Evolutionary conservation across 35 echinoderm and acorn worm genomes (phyloP).

Genomic region (Anneissia japonica): DNA sequence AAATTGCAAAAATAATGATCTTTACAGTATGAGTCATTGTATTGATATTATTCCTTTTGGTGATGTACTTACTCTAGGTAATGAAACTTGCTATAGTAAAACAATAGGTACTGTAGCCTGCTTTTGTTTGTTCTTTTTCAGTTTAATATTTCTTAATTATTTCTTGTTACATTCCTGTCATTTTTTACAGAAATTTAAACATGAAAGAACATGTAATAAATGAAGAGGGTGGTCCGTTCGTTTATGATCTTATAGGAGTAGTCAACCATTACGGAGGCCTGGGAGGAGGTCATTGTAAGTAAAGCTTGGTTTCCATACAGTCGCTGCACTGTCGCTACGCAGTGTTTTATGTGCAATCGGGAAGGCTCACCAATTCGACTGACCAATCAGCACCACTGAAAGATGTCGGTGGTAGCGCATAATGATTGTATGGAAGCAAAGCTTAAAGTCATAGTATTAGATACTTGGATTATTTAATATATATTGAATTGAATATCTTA

Average conservation of each 20-base stretch:
- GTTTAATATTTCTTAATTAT: neutral
- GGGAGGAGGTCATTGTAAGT: conserved; percentile 98
- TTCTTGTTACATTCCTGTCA: neutral
- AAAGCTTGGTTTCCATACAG: neutral
- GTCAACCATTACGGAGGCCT: conserved; percentile 93
- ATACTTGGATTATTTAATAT: neutral
- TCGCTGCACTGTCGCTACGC: neutral
- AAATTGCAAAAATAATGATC: no score
- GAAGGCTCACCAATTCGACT: neutral
- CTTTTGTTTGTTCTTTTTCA: neutral
- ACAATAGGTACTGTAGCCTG: no score
- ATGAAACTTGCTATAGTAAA: no score
- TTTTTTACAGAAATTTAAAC: conserved; percentile 71
- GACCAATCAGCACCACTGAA: neutral
- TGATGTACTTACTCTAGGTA: no score
- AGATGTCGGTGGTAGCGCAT: neutral
- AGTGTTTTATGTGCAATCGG: no score
- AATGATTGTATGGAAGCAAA: neutral
- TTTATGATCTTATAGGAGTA: conserved; percentile 79
- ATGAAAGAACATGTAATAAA: conserved; percentile 65
- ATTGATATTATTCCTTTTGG: no score
- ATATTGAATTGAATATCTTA: no score
- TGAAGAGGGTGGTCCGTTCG: conserved; percentile 47
- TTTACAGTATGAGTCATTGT: no score
- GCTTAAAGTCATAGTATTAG: neutral